Conservation (phyloP, 2,797 vertebrate species). For the Tamandua tetradactyla region DNA sequence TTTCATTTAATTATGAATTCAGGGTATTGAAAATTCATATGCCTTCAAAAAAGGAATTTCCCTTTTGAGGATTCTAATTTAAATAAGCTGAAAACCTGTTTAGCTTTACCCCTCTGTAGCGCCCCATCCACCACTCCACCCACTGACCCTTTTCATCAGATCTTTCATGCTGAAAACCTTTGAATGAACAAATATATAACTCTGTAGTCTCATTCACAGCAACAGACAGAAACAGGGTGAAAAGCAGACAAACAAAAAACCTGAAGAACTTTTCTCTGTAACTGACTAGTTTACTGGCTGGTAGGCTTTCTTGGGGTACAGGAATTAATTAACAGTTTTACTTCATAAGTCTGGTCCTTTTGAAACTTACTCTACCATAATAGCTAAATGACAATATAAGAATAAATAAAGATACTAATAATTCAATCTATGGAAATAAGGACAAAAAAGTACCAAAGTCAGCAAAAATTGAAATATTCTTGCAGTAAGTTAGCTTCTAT, state of each 20-base stretch:
- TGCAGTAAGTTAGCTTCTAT: neutral
- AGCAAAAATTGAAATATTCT: neutral
- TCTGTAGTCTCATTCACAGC: neutral
- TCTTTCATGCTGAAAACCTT: neutral
- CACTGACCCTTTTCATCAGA: neutral
- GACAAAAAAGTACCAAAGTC: neutral
- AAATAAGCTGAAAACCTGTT: neutral
- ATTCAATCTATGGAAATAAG: neutral
- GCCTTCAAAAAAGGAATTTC: neutral
- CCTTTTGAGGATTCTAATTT: neutral
- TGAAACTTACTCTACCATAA: neutral
- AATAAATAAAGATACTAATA: neutral
- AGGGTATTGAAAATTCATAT: neutral
- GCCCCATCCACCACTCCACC: neutral
- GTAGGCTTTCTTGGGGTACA: neutral
- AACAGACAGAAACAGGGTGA: neutral
- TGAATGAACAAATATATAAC: neutral
- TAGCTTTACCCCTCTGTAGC: neutral
- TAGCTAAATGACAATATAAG: neutral
- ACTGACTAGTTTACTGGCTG: neutral
- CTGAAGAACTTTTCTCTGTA: neutral
- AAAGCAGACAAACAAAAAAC: neutral
- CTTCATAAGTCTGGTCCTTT: neutral
- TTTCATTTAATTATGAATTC: neutral
- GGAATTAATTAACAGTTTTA: neutral